Base-by-base conservation (phyloP, 2,797 vertebrate species). In the Euthynnus affinis region DNA sequence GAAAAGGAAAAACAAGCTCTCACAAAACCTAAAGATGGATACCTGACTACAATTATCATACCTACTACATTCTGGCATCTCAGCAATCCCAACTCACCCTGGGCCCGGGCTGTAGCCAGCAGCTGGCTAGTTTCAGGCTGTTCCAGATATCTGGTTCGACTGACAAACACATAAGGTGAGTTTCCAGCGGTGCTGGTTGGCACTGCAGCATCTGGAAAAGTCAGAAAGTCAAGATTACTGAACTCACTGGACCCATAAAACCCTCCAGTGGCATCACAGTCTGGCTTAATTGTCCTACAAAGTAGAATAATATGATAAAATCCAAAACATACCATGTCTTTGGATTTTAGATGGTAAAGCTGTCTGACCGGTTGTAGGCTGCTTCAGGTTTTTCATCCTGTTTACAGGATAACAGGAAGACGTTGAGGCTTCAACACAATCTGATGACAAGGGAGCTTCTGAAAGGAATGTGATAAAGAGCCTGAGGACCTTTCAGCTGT, bases 251-350 rank as follows among this genome's bases (percentile, higher is more conserved):
- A 34, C 1, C 53, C 53, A 65, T 49, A 22, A 68, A 67, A 44
- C 17, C 0, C 13, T 6, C 20, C 27, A 34, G 34, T 14, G 65
- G 56, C 27, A 60, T 7, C 42, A 68, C 10, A 34, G 13, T 57
- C 29, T 56, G 23, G 6, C 15, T 57, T 5, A 29, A 5, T 29
- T 37, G 5, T 25, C 60, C 2, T 10, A 68, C 9, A 56, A 22
- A 60, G 42, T 3, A 15, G 48, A 44, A 22, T 29, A 29, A 29
- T 20, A n/a, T 8, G 37, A 27, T 12, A 42, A 1, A 46, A 23
- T 61, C 13, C 12, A 4, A 63, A 63, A 75, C 71, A 0, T 12
- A 92, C 91, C 85, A 7, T 73, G n/a, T 69, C 27, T 88, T 48
- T 79, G 71, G 34, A 14, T 12, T 85, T 84, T 88, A 27, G 69